Evolutionary conservation across 1,140 invertebrate genomes (phyloP).

Genomic region (Pteromalus puparum): DNA sequence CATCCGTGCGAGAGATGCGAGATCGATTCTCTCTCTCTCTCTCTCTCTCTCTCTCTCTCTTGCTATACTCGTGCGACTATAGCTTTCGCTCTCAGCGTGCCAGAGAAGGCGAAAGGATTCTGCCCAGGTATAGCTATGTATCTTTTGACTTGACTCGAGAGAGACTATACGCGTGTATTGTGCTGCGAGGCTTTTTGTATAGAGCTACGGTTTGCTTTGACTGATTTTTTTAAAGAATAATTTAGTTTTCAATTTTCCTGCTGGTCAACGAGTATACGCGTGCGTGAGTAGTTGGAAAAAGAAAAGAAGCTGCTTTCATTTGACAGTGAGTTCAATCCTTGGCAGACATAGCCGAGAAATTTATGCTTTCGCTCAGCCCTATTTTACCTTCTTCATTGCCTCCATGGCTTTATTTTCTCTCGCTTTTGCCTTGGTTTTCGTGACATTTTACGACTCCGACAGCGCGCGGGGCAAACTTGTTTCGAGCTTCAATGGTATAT

Average conservation of each 20-base stretch:
- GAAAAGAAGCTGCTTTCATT: constrained; percentile 8
- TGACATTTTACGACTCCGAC: constrained; percentile 13
- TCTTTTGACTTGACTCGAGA: background rate
- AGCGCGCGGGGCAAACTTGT: background rate
- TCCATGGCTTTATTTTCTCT: background rate
- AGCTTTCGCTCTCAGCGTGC: background rate
- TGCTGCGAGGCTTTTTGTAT: no score
- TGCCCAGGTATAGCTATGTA: background rate
- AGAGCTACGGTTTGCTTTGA: no score
- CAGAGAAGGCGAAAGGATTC: constrained; percentile 21
- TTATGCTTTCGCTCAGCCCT: constrained; percentile 14
- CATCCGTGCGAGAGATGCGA: background rate
- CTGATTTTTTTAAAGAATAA: no score
- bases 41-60: background rate
- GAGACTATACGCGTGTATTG: no score
- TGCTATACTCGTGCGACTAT: background rate
- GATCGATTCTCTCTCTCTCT: constrained; percentile 36
- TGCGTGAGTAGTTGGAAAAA: background rate
- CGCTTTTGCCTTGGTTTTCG: constrained; percentile 28
- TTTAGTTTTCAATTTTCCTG: no score
- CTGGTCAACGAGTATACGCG: no score
- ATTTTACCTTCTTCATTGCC: constrained; percentile 27
- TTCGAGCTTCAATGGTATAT: constrained; percentile 6
- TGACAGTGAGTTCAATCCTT: background rate
- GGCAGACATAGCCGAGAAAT: background rate